phyloP scores from a whole-genome alignment of 2,888 invertebrate species.

The Sarcophaga rosellei region DNA sequence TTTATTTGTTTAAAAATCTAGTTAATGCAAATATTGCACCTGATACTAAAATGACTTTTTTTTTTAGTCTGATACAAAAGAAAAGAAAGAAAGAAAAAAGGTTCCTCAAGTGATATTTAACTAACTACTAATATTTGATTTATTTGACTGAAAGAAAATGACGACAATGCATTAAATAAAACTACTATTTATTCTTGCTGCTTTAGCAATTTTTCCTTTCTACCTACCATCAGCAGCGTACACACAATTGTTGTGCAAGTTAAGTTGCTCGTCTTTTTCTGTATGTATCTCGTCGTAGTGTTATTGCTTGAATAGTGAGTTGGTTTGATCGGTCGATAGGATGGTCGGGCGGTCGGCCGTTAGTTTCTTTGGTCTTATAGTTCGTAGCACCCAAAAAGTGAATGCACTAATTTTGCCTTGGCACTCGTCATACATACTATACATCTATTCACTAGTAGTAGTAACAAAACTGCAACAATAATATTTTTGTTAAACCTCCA shows the following conservation, averaged over 20 bases:
- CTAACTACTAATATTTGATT: constrained; percentile 21
- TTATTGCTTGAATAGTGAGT: constrained; percentile 30
- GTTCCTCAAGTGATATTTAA: constrained; percentile 36
- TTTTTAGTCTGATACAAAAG: background rate
- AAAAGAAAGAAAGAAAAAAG: too few relatives aligned
- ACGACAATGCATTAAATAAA: too few relatives aligned
- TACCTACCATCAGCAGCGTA: constrained; percentile 30
- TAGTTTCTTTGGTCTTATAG: constrained; percentile 43
- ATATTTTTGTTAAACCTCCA: constrained; percentile 34
- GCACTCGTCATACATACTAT: constrained; percentile 74
- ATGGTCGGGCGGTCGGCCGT: constrained; percentile 57
- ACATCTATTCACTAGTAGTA: constrained; percentile 61
- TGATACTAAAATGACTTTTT: background rate
- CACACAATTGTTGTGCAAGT: constrained; percentile 39
- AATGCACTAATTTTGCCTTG: constrained; percentile 79
- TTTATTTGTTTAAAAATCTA: too few relatives aligned
- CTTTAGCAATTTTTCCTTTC: constrained; percentile 36
- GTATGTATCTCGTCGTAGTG: constrained; percentile 10
- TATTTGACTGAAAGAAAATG: too few relatives aligned
- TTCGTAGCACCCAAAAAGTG: constrained; percentile 74
- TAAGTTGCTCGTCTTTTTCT: constrained; percentile 55
- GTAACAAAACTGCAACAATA: constrained; percentile 52
- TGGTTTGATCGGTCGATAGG: constrained; percentile 45
- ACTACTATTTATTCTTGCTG: constrained; percentile 21
- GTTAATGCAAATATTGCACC: too few relatives aligned